These are phyloP conservation scores for Leptobrachium ailaonicum DNA, from an alignment of 2,113 vertebrate species.

Conservation along the genomic window DNA sequence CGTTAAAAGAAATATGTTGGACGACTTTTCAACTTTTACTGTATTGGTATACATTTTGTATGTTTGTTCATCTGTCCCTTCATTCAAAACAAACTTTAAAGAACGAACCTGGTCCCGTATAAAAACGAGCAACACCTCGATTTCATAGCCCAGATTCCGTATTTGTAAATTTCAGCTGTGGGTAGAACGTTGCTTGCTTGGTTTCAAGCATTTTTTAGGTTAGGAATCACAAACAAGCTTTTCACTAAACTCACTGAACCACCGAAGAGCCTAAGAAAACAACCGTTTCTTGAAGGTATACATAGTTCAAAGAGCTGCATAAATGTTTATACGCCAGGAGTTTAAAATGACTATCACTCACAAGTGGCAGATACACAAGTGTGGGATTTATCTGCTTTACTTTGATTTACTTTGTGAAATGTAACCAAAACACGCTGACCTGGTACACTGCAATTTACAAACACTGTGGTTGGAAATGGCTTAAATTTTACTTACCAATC, in stretches of 20 bases:
- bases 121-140: too few species aligned
- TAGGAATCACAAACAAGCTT: conserved; percentile 23
- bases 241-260: conserved; percentile 19
- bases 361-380: conserved; percentile 2
- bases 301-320: conserved; percentile 9
- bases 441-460: not conserved
- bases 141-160: not conserved
- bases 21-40: too few species aligned
- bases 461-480: not conserved
- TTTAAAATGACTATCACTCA: conserved; percentile 24
- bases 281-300: conserved; percentile 4
- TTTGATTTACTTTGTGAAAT: not conserved
- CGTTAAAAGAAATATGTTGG: too few species aligned
- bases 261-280: conserved; percentile 18
- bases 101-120: too few species aligned
- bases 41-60: too few species aligned
- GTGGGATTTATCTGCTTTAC: conserved; percentile 5
- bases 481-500: too few species aligned
- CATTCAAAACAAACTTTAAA: too few species aligned
- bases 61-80: too few species aligned
- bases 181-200: not conserved
- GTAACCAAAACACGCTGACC: not conserved
- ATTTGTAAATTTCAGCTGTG: not conserved
- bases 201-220: not conserved
- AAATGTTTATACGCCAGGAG: conserved; percentile 20